Percentiles rank a stretch among this genome's conserved stretches.
These are phyloP conservation scores for Gadopsis marmoratus DNA, from an alignment of 2,797 vertebrate genomes.

Conservation along the genomic window DNA sequence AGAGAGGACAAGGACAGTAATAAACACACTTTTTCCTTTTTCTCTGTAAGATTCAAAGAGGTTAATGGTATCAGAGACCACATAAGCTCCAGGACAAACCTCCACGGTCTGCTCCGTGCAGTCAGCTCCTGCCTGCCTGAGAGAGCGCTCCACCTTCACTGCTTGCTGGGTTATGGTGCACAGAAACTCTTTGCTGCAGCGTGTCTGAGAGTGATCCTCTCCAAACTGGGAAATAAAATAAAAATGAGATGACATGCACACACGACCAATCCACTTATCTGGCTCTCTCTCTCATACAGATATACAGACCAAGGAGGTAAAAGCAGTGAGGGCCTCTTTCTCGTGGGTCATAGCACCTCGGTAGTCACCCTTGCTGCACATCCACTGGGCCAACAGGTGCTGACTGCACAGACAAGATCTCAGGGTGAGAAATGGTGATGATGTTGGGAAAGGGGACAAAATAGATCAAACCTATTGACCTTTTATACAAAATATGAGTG, in stretches of 20 bases:
- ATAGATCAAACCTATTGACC: neutral
- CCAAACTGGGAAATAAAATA: slow-evolving; percentile 79
- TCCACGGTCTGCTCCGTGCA: slow-evolving; percentile 75
- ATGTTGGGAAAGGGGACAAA: slow-evolving; percentile 15
- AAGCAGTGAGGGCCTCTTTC: slow-evolving; percentile 86
- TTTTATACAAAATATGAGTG: neutral
- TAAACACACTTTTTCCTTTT: neutral
- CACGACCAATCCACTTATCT: neutral
- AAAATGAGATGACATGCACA: neutral
- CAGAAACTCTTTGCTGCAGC: slow-evolving; percentile 86
- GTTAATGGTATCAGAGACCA: neutral
- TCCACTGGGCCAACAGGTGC: slow-evolving; percentile 87
- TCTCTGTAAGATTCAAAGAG: neutral
- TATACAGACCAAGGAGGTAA: slow-evolving; percentile 83
- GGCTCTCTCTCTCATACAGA: neutral
- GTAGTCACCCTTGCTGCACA: slow-evolving; percentile 87
- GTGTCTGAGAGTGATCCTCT: slow-evolving; percentile 85
- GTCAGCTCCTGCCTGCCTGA: slow-evolving; percentile 84
- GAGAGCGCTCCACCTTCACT: slow-evolving; percentile 87
- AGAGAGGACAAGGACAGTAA: neutral
- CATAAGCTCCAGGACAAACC: slow-evolving; percentile 49
- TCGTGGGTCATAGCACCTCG: slow-evolving; percentile 87
- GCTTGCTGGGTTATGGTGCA: slow-evolving; percentile 88
- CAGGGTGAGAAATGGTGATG: neutral
- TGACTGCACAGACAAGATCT: slow-evolving; percentile 77